Conservation (phyloP, 2,113 vertebrate genomes). For the Emydura subglobosa region DNA sequence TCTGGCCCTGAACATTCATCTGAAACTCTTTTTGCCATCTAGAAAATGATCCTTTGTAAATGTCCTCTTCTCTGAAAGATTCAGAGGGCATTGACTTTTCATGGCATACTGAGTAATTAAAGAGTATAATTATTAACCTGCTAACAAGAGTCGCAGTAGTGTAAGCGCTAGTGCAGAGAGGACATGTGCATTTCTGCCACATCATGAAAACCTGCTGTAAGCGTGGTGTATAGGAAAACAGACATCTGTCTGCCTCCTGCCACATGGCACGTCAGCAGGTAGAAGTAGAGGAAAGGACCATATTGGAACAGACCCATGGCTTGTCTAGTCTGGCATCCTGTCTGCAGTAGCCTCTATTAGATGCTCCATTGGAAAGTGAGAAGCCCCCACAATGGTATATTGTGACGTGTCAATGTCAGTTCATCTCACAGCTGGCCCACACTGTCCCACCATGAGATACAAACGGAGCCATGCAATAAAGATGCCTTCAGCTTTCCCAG, state of each 20-base stretch:
- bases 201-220: background rate
- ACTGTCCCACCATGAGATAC: background rate
- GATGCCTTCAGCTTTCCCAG: background rate
- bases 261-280: background rate
- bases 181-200: background rate
- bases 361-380: background rate
- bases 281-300: background rate
- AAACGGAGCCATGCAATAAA: background rate
- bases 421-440: background rate
- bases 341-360: background rate
- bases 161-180: background rate
- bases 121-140: constrained; percentile 67
- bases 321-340: background rate
- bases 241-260: background rate
- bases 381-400: background rate
- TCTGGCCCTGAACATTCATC: background rate
- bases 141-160: background rate
- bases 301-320: background rate
- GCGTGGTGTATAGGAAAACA: background rate
- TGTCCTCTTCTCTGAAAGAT: constrained; percentile 4
- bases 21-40: background rate
- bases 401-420: background rate
- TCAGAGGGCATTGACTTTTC: constrained; percentile 49
- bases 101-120: constrained; percentile 13
- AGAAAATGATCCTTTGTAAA: background rate